Conservation (phyloP, 1,140 invertebrate species). For the Cataglyphis hispanica region DNA sequence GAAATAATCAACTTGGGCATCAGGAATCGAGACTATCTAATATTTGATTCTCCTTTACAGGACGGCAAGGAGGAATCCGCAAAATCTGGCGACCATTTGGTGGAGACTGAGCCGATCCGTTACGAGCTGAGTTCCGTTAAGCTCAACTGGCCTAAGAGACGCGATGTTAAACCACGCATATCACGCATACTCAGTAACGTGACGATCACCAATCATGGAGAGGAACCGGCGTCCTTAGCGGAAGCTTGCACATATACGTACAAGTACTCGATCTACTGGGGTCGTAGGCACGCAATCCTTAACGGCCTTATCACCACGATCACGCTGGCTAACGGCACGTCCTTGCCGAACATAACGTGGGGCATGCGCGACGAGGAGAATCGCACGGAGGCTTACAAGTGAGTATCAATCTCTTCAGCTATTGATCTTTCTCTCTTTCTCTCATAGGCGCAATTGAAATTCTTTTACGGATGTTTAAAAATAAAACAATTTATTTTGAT, state of each 20-base stretch:
- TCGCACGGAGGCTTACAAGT: conserved; percentile 88
- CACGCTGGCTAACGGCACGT: conserved; percentile 87
- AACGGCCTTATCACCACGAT: conserved; percentile 91
- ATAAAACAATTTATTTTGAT: conserved; percentile 7
- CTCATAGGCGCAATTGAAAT: neutral
- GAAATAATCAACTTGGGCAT: neutral
- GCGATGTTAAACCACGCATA: conserved; percentile 84
- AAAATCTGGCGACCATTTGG: conserved; percentile 90
- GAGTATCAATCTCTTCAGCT: conserved; percentile 65
- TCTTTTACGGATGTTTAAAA: neutral
- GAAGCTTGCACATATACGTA: conserved; percentile 91
- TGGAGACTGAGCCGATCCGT: conserved; percentile 91
- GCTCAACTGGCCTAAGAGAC: conserved; percentile 88
- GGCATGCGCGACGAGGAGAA: conserved; percentile 88
- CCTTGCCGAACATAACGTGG: conserved; percentile 89
- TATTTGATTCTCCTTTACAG: conserved; percentile 73
- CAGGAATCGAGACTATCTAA: neutral
- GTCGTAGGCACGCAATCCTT: conserved; percentile 91
- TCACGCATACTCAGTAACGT: conserved; percentile 88
- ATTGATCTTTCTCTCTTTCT: neutral
- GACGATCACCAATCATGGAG: conserved; percentile 89
- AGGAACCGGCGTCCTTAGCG: conserved; percentile 87
- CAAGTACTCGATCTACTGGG: conserved; percentile 91
- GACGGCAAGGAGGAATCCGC: conserved; percentile 88
- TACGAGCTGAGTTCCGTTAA: conserved; percentile 91